Evolutionary conservation across 2,113 vertebrate genomes (phyloP).

Genomic region (Ciconia maguari): DNA sequence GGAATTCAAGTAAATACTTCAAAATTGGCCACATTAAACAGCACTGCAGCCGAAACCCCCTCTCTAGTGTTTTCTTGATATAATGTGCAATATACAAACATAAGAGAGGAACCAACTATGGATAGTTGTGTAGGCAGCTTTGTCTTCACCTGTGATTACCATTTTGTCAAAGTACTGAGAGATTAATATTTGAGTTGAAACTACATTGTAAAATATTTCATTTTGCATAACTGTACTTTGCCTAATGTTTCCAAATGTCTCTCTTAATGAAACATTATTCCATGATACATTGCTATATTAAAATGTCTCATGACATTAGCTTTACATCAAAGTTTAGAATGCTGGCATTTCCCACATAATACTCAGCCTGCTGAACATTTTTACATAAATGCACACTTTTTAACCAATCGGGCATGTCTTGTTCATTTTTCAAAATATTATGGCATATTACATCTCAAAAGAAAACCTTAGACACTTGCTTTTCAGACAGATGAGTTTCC

Average conservation of each 20-base stretch:
- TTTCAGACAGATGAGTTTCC: slow-evolving; percentile 54
- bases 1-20: slow-evolving; percentile 45
- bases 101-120: not conserved
- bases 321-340: slow-evolving; percentile 52
- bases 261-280: slow-evolving; percentile 28
- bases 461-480: slow-evolving; percentile 57
- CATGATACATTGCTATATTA: slow-evolving; percentile 49
- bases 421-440: slow-evolving; percentile 63
- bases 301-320: slow-evolving; percentile 46
- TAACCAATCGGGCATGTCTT: slow-evolving; percentile 53
- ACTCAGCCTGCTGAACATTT: slow-evolving; percentile 26
- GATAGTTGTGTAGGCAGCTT: not conserved
- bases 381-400: slow-evolving; percentile 49
- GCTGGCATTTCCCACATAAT: slow-evolving; percentile 49
- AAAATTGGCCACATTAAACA: slow-evolving; percentile 25
- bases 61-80: not conserved
- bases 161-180: not conserved
- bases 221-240: not conserved
- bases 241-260: slow-evolving; percentile 47
- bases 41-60: not conserved
- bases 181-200: not conserved
- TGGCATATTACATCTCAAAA: slow-evolving; percentile 54
- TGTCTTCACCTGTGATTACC: slow-evolving; percentile 14
- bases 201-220: not conserved
- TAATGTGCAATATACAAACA: not conserved